phyloP scores from a whole-genome alignment of 2,888 invertebrate species.

The Aromia moschata region DNA sequence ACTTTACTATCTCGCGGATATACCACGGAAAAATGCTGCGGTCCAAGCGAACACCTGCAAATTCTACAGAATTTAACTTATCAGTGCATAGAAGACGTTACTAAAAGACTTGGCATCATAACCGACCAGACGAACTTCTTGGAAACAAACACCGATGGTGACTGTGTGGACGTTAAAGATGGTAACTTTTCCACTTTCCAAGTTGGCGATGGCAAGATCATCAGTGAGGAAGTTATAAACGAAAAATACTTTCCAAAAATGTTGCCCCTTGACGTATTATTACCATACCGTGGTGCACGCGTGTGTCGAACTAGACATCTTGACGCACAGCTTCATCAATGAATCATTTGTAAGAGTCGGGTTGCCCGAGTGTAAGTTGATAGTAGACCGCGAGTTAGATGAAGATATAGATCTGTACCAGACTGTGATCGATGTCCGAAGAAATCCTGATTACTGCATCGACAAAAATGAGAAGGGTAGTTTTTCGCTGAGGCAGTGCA shows the following conservation, averaged over 20 bases:
- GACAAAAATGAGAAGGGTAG: constrained; percentile 41
- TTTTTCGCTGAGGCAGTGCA: constrained; percentile 47
- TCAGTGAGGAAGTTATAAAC: constrained; percentile 1
- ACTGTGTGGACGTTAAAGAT: constrained; percentile 31
- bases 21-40: constrained; percentile 13
- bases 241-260: constrained; percentile 46
- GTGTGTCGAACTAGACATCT: constrained; percentile 37
- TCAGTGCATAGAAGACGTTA: constrained; percentile 36
- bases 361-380: constrained; percentile 47
- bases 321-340: constrained; percentile 35
- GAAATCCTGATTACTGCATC: constrained; percentile 34
- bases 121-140: constrained; percentile 28
- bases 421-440: constrained; percentile 16
- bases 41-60: constrained; percentile 5
- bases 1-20: constrained; percentile 5
- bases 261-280: constrained; percentile 49
- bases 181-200: constrained; percentile 24
- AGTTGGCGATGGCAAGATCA: constrained; percentile 18
- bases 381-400: constrained; percentile 37
- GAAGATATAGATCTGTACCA: constrained; percentile 18
- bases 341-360: constrained; percentile 47
- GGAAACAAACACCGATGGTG: constrained; percentile 24
- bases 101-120: constrained; percentile 18
- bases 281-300: constrained; percentile 46
- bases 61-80: constrained; percentile 5